Conservation (phyloP, 2,888 invertebrate genomes). For the Mellilla xanthometata region DNA sequence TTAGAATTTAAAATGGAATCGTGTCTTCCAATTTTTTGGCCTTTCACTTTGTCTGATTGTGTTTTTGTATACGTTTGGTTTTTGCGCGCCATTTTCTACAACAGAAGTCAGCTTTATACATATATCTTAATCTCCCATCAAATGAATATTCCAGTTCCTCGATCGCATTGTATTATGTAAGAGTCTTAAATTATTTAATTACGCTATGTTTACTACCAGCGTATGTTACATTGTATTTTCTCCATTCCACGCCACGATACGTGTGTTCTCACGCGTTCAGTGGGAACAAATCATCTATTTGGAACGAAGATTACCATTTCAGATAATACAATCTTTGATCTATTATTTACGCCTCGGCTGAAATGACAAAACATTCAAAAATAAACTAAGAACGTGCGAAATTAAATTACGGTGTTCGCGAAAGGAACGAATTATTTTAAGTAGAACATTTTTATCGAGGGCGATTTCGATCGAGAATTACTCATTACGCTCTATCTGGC, state of each 20-base stretch:
- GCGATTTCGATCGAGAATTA: slow-evolving; percentile 16
- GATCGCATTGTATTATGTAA: not conserved
- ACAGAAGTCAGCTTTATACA: not conserved
- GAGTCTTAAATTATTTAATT: not conserved
- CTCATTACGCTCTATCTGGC: slow-evolving; percentile 42
- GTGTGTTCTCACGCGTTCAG: slow-evolving; percentile 23
- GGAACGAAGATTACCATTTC: slow-evolving; percentile 11
- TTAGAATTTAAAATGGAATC: slow-evolving; percentile 13
- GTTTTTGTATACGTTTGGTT: not conserved
- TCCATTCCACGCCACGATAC: slow-evolving; percentile 17
- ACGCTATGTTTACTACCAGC: slow-evolving; percentile 5
- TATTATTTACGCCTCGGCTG: slow-evolving; percentile 7
- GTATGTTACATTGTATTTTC: slow-evolving; percentile 5
- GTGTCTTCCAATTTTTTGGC: slow-evolving; percentile 10
- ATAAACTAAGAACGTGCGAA: not conserved
- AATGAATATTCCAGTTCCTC: not conserved
- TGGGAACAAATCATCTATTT: slow-evolving; percentile 20
- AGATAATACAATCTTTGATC: slow-evolving; percentile 16
- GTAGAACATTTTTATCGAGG: not conserved
- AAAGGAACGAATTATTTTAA: slow-evolving; percentile 1
- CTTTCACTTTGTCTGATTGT: slow-evolving; percentile 5
- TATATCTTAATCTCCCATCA: not conserved
- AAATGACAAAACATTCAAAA: slow-evolving; percentile 1
- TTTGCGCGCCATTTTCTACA: not conserved
- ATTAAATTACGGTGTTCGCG: not conserved